phyloP scores from a whole-genome alignment of 1,140 invertebrate genomes.

The Periplaneta americana region DNA sequence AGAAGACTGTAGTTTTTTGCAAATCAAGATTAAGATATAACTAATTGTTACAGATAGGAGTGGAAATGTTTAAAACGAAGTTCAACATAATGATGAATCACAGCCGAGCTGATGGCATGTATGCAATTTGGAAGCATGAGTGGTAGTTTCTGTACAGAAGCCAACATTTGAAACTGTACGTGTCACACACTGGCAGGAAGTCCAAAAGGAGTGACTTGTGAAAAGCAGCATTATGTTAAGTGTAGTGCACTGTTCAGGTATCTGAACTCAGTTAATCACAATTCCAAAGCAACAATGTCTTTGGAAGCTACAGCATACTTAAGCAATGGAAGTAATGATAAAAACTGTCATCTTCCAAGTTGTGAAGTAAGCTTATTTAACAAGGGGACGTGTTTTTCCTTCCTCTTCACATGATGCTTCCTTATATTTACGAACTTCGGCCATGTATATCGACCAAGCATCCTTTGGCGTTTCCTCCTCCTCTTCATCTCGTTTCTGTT shows the following conservation, averaged over 20 bases:
- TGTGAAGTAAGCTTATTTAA: conserved; percentile 58
- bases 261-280: not conserved
- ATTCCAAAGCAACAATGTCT: not conserved
- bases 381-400: conserved; percentile 77
- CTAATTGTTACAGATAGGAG: not conserved
- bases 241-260: not conserved
- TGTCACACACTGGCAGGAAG: not conserved
- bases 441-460: conserved; percentile 88
- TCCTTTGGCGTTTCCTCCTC: conserved; percentile 64
- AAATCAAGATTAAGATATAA: too few relatives aligned
- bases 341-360: not conserved
- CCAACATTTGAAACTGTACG: not conserved
- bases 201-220: not conserved
- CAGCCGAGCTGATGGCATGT: not conserved
- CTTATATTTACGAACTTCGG: conserved; percentile 87
- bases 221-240: not conserved
- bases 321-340: not conserved
- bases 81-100: not conserved
- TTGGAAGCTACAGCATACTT: not conserved
- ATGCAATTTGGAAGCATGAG: too few relatives aligned
- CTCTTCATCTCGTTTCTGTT: conserved; percentile 61
- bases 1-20: not conserved
- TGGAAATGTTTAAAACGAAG: not conserved
- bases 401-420: conserved; percentile 89
- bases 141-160: not conserved